Evolutionary conservation across 2,797 vertebrate genomes (phyloP).

Genomic region (Megalops cyprinoides): DNA sequence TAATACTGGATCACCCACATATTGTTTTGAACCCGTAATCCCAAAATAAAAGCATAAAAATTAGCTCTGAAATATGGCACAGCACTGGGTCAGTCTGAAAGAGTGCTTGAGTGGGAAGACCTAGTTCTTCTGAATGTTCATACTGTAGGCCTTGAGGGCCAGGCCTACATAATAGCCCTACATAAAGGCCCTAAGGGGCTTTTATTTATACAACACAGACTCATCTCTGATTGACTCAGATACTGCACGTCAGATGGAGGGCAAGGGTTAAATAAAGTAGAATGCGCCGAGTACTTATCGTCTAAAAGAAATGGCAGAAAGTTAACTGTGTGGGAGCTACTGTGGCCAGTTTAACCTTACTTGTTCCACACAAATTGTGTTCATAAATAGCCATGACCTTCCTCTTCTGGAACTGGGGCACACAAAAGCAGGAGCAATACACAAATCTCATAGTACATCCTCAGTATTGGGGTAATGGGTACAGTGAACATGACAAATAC

Average conservation of each 20-base stretch:
- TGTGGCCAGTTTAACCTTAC: background rate
- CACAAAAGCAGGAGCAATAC: background rate
- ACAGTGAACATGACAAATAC: background rate
- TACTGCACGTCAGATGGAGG: conserved; percentile 6
- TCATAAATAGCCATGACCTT: background rate
- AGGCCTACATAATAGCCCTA: conserved; percentile 2
- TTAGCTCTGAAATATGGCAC: background rate
- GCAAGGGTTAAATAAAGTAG: background rate
- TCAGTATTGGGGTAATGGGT: background rate
- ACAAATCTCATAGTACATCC: background rate
- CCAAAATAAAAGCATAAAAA: background rate
- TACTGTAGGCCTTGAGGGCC: background rate
- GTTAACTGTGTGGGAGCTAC: background rate
- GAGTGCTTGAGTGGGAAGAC: background rate
- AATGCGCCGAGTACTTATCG: background rate
- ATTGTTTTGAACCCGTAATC: background rate
- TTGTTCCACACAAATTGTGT: background rate
- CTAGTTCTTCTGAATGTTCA: background rate
- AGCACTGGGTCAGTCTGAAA: background rate
- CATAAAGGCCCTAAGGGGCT: background rate
- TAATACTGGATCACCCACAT: background rate
- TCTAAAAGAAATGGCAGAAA: background rate
- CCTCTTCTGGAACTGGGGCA: background rate
- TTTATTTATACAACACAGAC: background rate
- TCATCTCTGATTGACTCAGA: background rate